Evolutionary conservation across 1,140 invertebrate species (phyloP), one percentile per base, ranked within the genome.

Genomic region (Bombus pyrosoma): DNA sequence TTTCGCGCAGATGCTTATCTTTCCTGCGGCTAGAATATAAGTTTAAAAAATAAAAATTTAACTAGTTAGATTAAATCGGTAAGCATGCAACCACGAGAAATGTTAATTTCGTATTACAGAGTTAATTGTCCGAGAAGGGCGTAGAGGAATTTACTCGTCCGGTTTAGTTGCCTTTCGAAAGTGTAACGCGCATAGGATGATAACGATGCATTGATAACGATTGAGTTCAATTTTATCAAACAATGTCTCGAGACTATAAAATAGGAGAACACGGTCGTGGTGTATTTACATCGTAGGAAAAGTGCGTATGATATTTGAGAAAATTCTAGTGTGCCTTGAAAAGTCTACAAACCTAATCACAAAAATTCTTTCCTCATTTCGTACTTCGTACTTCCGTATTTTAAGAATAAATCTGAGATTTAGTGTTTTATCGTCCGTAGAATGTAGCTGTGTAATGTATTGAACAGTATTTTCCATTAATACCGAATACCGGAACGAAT

Each of bases 161-260:
- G 76, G 8, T 62, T 83, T 37, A 62, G 37, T 28, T 37, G n/a
- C 69, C 53, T 74, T 53, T 72, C 25, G 59, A 62, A 68, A 75
- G 47, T 71, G 32, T 83, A 64, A 72, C 69, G 39, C 47, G 12
- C 32, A 41, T 8, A 18, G 69, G 43, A 86, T 80, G 80, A 82
- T 66, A 76, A 75, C 79, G 47, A 78, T 32, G 28, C 57, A 28
- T 25, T 53, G 76, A 86, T 86, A 53, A 53, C 5, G 74, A 81
- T 32, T 43, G 39, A 64, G n/a, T 18, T 32, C 39, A 62, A 57
- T 76, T 39, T 89, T 89, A 86, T 88, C 83, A 32, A 69, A 41
- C 37, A 39, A 47, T n/a, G 12, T 77, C 5, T 77, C 13, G 76
- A 28, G 84, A 64, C 62, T 62, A 37, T 66, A 68, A 88, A 57